Conservation (phyloP, 2,888 invertebrate genomes). For the Nephrocerus scutellatus region DNA sequence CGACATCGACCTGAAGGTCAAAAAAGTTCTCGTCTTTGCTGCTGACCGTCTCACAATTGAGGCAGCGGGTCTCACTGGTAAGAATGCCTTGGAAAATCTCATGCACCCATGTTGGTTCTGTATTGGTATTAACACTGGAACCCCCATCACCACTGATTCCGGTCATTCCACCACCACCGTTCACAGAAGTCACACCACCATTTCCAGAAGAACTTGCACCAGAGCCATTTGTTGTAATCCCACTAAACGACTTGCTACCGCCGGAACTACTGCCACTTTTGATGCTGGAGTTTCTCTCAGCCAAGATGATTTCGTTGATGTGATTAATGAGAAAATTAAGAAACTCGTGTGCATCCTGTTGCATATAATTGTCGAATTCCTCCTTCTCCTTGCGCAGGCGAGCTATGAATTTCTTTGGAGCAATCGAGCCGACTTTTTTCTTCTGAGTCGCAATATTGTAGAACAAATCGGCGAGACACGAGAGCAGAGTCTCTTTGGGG, state of each 20-base stretch:
- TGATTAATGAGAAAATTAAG: slow-evolving; percentile 98
- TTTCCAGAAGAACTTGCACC: slow-evolving; percentile 33
- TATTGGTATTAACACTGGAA: slow-evolving; percentile 40
- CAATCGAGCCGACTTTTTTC: slow-evolving; percentile 98
- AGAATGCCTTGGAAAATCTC: slow-evolving; percentile 99
- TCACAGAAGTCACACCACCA: slow-evolving; percentile 33
- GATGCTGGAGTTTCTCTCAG: slow-evolving; percentile 51
- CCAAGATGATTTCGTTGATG: slow-evolving; percentile 94
- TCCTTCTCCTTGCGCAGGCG: slow-evolving; percentile 97
- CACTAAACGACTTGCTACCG: slow-evolving; percentile 3
- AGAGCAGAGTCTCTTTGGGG: slow-evolving; percentile 93
- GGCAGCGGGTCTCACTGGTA: slow-evolving; percentile 97
- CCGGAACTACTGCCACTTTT: slow-evolving; percentile 14
- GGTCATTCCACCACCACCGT: slow-evolving; percentile 2
- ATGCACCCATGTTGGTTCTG: slow-evolving; percentile 96
- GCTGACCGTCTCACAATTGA: slow-evolving; percentile 99
- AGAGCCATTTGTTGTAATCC: slow-evolving; percentile 1
- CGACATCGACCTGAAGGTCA: slow-evolving; percentile 97
- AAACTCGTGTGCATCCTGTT: slow-evolving; percentile 99
- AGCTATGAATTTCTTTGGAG: slow-evolving; percentile 99
- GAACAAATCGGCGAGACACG: slow-evolving; percentile 97
- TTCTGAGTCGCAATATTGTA: slow-evolving; percentile 99
- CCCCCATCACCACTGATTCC: neutral
- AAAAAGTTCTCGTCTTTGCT: slow-evolving; percentile 99
- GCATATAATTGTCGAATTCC: slow-evolving; percentile 99